Percentiles rank a stretch among this genome's conserved stretches.
Conservation (phyloP, 2,113 vertebrate species). For the Neomonachus schauinslandi region DNA sequence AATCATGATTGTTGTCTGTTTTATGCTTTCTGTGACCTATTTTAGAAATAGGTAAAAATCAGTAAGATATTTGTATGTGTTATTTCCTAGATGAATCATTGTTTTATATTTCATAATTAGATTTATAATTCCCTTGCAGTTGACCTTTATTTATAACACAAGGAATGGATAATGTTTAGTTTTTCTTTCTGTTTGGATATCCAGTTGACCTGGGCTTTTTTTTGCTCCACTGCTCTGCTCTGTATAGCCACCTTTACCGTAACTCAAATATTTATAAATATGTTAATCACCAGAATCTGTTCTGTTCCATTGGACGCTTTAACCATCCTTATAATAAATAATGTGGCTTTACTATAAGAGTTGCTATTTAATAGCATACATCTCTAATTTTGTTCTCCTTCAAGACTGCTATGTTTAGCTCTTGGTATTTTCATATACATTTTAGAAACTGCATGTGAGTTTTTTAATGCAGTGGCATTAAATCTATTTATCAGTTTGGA, state of each 20-base stretch:
- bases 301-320: background rate
- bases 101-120: background rate
- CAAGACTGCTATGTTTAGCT: background rate
- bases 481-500: background rate
- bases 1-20: background rate
- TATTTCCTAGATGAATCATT: background rate
- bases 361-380: background rate
- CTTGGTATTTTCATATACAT: background rate
- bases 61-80: background rate
- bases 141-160: background rate
- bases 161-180: background rate
- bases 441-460: background rate
- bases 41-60: background rate
- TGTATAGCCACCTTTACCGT: background rate
- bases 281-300: background rate
- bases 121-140: background rate
- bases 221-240: background rate
- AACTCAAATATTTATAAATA: background rate
- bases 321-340: background rate
- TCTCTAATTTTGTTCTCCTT: background rate
- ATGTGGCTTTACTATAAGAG: background rate
- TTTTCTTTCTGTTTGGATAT: background rate
- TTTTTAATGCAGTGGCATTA: background rate
- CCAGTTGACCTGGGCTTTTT: background rate
- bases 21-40: background rate